A percentile compares a stretch with the other conserved stretches of the same genome.
Evolutionary conservation across 2,797 vertebrate species (phyloP).

Genomic region (Epinephelus malabaricus): DNA sequence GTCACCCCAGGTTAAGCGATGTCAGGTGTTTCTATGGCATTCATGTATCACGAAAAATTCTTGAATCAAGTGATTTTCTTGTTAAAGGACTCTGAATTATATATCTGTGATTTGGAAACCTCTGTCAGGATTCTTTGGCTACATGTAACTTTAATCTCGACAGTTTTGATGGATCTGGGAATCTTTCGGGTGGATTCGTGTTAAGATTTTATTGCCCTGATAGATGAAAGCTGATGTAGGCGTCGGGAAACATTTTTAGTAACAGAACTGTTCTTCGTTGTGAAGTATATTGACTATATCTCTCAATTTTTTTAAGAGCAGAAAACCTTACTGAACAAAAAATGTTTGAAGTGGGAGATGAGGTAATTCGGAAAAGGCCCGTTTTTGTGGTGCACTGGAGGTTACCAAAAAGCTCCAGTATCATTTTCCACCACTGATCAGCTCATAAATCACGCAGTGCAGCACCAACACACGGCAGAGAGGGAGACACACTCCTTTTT

Average conservation of each 20-base stretch:
- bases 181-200: slow-evolving; percentile 14
- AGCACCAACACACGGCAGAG: slow-evolving; percentile 8
- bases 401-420: neutral
- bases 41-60: neutral
- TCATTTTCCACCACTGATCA: neutral
- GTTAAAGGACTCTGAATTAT: neutral
- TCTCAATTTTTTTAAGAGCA: slow-evolving; percentile 17
- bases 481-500: neutral
- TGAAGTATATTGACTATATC: slow-evolving; percentile 10
- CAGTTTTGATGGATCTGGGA: slow-evolving; percentile 8
- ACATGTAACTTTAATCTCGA: neutral
- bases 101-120: neutral
- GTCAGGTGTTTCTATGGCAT: neutral
- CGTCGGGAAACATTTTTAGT: slow-evolving; percentile 20
- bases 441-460: slow-evolving; percentile 35
- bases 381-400: neutral
- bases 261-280: slow-evolving; percentile 3
- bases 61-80: neutral
- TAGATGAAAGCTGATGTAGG: slow-evolving; percentile 31
- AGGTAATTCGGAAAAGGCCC: neutral
- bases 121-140: neutral
- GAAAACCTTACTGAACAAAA: neutral
- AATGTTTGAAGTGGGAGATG: slow-evolving; percentile 9
- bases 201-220: neutral
- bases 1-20: neutral